Base-by-base conservation (phyloP, 2,888 invertebrate genomes). In the Dasypogon diadema region DNA sequence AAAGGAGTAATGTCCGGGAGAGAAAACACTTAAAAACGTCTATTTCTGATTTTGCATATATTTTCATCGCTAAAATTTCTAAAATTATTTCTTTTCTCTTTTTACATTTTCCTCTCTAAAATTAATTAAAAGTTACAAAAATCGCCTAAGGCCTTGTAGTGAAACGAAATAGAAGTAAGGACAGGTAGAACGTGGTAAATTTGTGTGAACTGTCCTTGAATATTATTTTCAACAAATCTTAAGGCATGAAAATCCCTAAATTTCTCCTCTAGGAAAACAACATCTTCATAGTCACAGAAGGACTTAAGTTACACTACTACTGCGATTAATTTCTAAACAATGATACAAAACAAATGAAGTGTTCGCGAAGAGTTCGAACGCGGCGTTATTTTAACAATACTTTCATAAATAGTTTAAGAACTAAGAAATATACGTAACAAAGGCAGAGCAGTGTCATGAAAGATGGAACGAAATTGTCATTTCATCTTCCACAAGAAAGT, bases 121-220 rank as follows among this genome's bases (percentile, higher is more conserved):
- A 30, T 60, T 60, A 60, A 37, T 60, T 21, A 60, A 65, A 65
- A 65, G 48, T 65, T 65, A 65, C 65, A 65, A 65, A 65, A 65
- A 18, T 46, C 22, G 65, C 65, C 65, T 48, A 65, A 65, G 65
- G 65, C 65, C 65, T 48, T 65, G 48, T 24, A 18, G 65, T 65
- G 48, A 65, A 65, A 65, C 14, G 14, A 48, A 46, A 14, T 65
- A 65, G 48, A 65, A 65, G 37, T 60, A 60, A 60, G 37, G 60
- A 60, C 12, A 21, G 18, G 10, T 37, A 60, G 18, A 60, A 60
- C 21, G 21, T 10, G 18, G 37, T 60, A 34, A 18, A 60, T 34
- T 37, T 60, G 26, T n/a, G n/a, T n/a, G n/a, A n/a, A n/a, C n/a
- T n/a, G n/a, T n/a, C n/a, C n/a, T n/a, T n/a, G n/a, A n/a, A n/a